These are phyloP conservation scores for Andrena marginata DNA, from an alignment of 2,888 invertebrate genomes.

Conservation along the genomic window DNA sequence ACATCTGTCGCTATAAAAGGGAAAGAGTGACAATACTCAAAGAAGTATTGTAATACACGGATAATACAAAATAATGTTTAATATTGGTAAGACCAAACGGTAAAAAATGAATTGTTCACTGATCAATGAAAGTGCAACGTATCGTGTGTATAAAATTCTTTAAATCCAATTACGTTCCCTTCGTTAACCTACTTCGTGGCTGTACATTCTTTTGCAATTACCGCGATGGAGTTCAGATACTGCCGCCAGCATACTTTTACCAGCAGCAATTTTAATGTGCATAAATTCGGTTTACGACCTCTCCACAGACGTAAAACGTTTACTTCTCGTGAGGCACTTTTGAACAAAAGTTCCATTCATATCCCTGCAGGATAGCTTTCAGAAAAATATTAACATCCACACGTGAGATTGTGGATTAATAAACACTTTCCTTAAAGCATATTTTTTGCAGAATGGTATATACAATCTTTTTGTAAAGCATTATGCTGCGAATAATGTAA, in stretches of 20 bases:
- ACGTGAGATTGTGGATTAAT: background rate
- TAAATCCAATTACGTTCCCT: slow-evolving; percentile 24
- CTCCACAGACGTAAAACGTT: background rate
- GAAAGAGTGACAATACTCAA: background rate
- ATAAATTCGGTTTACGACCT: slow-evolving; percentile 22
- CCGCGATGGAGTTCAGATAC: slow-evolving; percentile 4
- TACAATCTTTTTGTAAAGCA: background rate
- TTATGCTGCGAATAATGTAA: background rate
- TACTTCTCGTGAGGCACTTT: background rate
- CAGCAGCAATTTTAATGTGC: background rate
- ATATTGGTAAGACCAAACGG: background rate
- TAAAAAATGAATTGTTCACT: background rate
- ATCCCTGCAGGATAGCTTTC: background rate
- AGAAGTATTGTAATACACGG: too few relatives aligned
- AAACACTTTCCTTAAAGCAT: background rate
- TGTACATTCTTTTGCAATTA: slow-evolving; percentile 16
- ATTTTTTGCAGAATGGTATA: background rate
- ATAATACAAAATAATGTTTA: background rate
- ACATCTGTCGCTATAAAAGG: background rate
- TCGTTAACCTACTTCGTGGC: slow-evolving; percentile 38
- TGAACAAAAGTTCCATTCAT: background rate
- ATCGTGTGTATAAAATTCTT: slow-evolving; percentile 4
- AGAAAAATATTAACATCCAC: background rate
- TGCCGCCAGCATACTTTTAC: slow-evolving; percentile 7
- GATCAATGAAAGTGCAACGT: background rate